Evolutionary conservation across 2,113 vertebrate species (phyloP), one percentile per base, ranked within the genome.

Genomic region (Numida meleagris): DNA sequence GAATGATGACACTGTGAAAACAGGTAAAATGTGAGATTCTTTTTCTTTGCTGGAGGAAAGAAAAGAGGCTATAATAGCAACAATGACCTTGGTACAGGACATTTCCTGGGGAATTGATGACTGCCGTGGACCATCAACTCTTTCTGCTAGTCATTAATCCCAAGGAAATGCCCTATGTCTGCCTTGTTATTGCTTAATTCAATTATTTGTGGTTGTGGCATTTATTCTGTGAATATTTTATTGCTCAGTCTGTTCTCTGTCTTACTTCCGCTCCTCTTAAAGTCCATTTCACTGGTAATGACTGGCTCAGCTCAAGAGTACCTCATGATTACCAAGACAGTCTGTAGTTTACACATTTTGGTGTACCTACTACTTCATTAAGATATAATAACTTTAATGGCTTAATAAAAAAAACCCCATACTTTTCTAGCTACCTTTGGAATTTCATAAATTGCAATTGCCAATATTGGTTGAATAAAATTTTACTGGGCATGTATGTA

Each of bases 141-240:
- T 94, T 53, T 76, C 16, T 51, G 42, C 59, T 90, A 88, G 57
- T 71, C 93, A 89, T 95, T 81, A 94, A 94, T 94, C 87, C 94
- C 90, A 83, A 91, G 90, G 82, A 97, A 89, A 66, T 95, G 95
- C 82, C 90, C 90, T 94, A 33, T 75, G 78, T 87, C 89, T 73
- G 72, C 65, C 59, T 75, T 55, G 12, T 90, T 95, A 91, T 91
- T 91, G 89, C 93, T 96, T 97, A 96, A 96, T 97, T 96, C 94
- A 96, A 88, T 95, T 97, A 95, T 93, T 95, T 86, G 94, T 92
- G 78, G 85, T 79, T 88, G 92, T 84, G 90, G 85, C 70, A 86
- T 94, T 96, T 91, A 90, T 94, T 95, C 86, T 89, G 86, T 96
- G 96, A 96, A 95, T 96, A 96, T 93, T 95, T 95, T 93, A 94